Percentiles rank a stretch among this genome's conserved stretches.
phyloP scores from a whole-genome alignment of 2,797 vertebrate genomes.

The Malurus leucopterus region DNA sequence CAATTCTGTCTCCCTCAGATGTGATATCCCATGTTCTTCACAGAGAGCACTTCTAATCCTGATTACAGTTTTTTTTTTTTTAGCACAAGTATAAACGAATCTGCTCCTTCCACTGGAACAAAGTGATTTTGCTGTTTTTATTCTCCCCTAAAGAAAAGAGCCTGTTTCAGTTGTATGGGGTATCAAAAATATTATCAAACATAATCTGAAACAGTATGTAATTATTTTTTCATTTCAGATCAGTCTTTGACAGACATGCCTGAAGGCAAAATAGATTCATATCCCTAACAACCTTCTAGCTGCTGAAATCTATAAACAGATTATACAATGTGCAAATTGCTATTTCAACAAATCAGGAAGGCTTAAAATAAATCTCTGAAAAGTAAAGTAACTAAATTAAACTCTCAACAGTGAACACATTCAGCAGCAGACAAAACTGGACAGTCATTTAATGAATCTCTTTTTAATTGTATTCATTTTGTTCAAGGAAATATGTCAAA shows the following conservation, averaged over 20 bases:
- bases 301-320: slow-evolving; percentile 11
- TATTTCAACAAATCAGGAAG: neutral
- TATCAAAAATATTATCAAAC: slow-evolving; percentile 27
- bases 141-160: neutral
- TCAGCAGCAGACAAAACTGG: neutral
- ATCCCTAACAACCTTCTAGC: neutral
- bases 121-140: neutral
- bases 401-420: neutral
- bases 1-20: neutral
- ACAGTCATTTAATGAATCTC: neutral
- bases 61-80: neutral
- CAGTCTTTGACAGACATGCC: slow-evolving; percentile 11
- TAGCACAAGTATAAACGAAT: neutral
- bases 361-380: slow-evolving; percentile 7
- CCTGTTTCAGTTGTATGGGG: neutral
- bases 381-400: neutral
- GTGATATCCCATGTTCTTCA: neutral
- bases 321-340: slow-evolving; percentile 17
- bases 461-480: neutral
- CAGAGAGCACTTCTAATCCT: neutral
- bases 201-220: neutral
- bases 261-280: slow-evolving; percentile 37
- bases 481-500: neutral
- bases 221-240: slow-evolving; percentile 48
- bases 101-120: neutral